Evolutionary conservation across 1,140 invertebrate genomes (phyloP).

Genomic region (Akabosia matsudoensis): DNA sequence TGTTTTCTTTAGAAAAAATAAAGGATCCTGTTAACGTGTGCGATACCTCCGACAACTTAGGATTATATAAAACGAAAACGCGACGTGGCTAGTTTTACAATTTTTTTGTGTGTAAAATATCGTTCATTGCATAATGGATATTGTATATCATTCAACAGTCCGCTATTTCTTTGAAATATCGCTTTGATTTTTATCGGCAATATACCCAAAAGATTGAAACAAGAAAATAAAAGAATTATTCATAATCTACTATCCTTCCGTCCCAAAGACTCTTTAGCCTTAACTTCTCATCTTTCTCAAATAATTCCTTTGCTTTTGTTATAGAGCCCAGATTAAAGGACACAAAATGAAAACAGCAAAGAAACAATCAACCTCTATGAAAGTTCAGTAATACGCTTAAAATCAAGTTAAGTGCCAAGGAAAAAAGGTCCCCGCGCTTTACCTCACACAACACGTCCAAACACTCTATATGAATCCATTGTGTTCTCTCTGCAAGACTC

Average conservation of each 20-base stretch:
- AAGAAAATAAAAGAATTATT: not conserved
- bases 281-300: no score
- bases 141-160: not conserved
- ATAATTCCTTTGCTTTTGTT: not conserved
- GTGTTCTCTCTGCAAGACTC: conserved; percentile 14
- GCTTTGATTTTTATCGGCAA: not conserved
- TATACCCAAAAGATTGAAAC: not conserved
- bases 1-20: no score
- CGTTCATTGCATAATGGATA: no score
- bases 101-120: no score
- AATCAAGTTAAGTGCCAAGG: not conserved
- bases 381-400: not conserved
- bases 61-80: no score
- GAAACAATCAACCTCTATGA: not conserved
- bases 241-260: not conserved
- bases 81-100: no score
- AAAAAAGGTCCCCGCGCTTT: conserved; percentile 1
- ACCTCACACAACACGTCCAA: conserved; percentile 4
- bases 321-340: not conserved
- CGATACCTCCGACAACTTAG: no score
- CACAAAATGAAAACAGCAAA: not conserved
- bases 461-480: not conserved
- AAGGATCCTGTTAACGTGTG: no score
- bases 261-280: no score
- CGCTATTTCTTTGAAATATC: not conserved